Evolutionary conservation across 2,113 vertebrate species (phyloP), one percentile per base, ranked within the genome.

Genomic region (Scomber japonicus): DNA sequence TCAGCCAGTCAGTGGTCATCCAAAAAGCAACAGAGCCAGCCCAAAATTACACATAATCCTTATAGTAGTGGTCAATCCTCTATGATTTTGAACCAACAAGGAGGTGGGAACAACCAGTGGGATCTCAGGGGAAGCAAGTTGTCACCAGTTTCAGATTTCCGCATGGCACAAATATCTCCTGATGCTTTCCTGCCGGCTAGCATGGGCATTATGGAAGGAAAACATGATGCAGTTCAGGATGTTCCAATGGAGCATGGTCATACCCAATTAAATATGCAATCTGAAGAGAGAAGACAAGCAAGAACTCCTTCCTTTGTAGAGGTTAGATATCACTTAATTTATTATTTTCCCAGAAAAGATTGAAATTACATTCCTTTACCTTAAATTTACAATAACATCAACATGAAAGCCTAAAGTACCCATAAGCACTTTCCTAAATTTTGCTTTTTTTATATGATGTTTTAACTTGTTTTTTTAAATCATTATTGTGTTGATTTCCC

Each of bases 221-320:
- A 71, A 61, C 73, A 49, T 17, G 46, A 16, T 16, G 17, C 50
- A 46, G 63, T 46, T 66, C 73, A 71, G 57, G 0, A 50, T 8
- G n/a, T 9, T 54, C 85, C 87, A 64, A 92, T 94, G 93, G 91
- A 92, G 31, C 78, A 91, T 7, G 53, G 88, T 53, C 71, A 70
- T 0, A 71, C 31, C 44, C 75, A 65, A 50, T 60, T 77, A 61
- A 27, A 75, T 12, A 17, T 44, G 53, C 78, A 66, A 31, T n/a
- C 54, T 13, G 61, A 35, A 71, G 73, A 57, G n/a, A 76, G 50
- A 13, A 51, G 27, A 55, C 67, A 63, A 31, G 19, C 8, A 0
- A 75, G 53, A 67, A 50, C 59, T 30, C 56, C 46, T 3, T 64
- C 71, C 0, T 46, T 40, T 21, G 14, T 44, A n/a, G 54, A 88